phyloP scores from a whole-genome alignment of 1,140 invertebrate genomes.

The Lepidurus arcticus region DNA sequence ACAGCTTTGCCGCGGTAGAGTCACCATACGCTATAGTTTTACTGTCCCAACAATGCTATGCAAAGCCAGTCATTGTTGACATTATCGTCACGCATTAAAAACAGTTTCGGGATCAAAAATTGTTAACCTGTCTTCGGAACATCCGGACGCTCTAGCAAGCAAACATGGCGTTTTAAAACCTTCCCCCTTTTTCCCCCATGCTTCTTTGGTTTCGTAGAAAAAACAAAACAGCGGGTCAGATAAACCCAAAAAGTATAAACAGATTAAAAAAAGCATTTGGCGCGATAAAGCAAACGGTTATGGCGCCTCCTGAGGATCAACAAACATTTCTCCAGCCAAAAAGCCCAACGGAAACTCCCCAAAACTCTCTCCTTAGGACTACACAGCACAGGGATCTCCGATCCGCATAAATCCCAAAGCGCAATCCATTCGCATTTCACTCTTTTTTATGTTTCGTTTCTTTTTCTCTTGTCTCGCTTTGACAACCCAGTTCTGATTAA shows the following conservation, averaged over 20 bases:
- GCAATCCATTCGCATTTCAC: too few relatives aligned
- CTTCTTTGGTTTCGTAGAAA: constrained; percentile 7
- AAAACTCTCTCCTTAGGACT: too few relatives aligned
- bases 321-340: constrained; percentile 9
- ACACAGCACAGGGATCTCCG: too few relatives aligned
- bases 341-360: background rate
- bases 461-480: background rate
- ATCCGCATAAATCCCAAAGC: too few relatives aligned
- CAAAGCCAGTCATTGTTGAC: background rate
- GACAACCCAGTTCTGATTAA: background rate
- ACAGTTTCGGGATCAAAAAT: background rate
- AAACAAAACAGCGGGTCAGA: background rate
- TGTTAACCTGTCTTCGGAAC: background rate
- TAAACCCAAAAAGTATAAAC: background rate
- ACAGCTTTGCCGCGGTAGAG: background rate
- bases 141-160: background rate
- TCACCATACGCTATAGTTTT: background rate
- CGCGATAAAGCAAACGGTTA: constrained; percentile 18
- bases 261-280: constrained; percentile 14
- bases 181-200: background rate
- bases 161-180: background rate
- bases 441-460: too few relatives aligned
- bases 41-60: constrained; percentile 7
- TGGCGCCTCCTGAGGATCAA: constrained; percentile 17
- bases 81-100: background rate